phyloP scores from a whole-genome alignment of 2,797 vertebrate genomes.

The Hemitrygon akajei region DNA sequence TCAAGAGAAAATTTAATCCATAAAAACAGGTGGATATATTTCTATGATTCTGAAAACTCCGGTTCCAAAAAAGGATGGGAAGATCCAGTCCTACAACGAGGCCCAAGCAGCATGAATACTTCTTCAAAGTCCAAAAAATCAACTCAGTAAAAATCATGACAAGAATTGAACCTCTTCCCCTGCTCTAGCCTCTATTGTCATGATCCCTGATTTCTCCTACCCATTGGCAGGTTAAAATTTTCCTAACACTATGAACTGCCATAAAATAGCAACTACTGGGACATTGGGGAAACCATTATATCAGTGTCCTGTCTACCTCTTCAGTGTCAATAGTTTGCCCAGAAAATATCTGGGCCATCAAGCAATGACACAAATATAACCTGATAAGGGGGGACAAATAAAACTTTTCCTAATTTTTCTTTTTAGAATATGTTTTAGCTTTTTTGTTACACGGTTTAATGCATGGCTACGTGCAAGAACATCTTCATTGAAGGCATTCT shows the following conservation, averaged over 20 bases:
- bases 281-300: background rate
- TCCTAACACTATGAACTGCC: background rate
- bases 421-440: background rate
- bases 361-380: background rate
- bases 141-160: background rate
- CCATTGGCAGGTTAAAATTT: background rate
- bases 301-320: no score
- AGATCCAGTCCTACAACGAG: background rate
- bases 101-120: background rate
- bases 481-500: background rate
- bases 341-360: background rate
- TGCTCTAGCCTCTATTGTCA: background rate
- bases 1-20: background rate
- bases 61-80: background rate
- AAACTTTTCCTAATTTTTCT: background rate
- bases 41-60: no score
- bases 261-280: background rate
- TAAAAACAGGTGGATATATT: background rate
- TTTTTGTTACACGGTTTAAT: background rate
- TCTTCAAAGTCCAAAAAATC: background rate
- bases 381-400: background rate
- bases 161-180: no score
- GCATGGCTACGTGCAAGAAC: background rate
- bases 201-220: no score
- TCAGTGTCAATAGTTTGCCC: background rate